Evolutionary conservation across 2,888 invertebrate genomes (phyloP).

Genomic region (Temnothorax rugatulus): DNA sequence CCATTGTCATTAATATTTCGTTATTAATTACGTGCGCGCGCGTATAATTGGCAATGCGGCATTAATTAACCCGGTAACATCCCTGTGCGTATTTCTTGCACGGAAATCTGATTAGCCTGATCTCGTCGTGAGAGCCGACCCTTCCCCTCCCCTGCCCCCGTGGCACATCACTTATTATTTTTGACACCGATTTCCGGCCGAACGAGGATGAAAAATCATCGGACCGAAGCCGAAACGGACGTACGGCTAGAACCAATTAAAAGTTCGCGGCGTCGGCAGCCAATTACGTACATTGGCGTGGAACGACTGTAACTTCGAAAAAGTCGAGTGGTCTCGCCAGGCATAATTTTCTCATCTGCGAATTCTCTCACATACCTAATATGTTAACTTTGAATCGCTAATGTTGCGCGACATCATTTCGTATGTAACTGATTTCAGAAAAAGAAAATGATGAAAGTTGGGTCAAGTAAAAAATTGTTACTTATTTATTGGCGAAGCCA

Average conservation of each 20-base stretch:
- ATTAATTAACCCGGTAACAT: slow-evolving; percentile 39
- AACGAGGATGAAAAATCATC: slow-evolving; percentile 68
- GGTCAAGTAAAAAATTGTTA: no score
- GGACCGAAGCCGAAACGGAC: slow-evolving; percentile 58
- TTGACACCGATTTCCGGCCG: slow-evolving; percentile 64
- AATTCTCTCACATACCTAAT: slow-evolving; percentile 27
- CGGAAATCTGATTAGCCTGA: slow-evolving; percentile 59
- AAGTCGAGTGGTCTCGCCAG: slow-evolving; percentile 28
- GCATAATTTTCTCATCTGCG: slow-evolving; percentile 51
- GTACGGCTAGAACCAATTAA: slow-evolving; percentile 72
- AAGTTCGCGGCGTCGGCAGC: slow-evolving; percentile 70
- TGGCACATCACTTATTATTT: slow-evolving; percentile 65
- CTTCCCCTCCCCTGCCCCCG: background rate
- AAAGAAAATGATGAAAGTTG: background rate
- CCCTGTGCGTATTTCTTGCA: slow-evolving; percentile 47
- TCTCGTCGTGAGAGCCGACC: slow-evolving; percentile 37
- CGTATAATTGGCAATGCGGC: slow-evolving; percentile 58
- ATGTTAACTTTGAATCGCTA: slow-evolving; percentile 30
- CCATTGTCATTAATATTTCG: slow-evolving; percentile 66
- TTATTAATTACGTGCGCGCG: slow-evolving; percentile 64
- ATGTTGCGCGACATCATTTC: slow-evolving; percentile 3
- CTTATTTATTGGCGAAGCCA: no score
- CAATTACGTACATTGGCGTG: slow-evolving; percentile 70
- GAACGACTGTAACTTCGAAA: slow-evolving; percentile 42
- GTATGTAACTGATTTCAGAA: background rate